Percentiles rank a stretch among this genome's conserved stretches.
Conservation (phyloP, 2,113 vertebrate genomes). For the Arvicanthis niloticus region DNA sequence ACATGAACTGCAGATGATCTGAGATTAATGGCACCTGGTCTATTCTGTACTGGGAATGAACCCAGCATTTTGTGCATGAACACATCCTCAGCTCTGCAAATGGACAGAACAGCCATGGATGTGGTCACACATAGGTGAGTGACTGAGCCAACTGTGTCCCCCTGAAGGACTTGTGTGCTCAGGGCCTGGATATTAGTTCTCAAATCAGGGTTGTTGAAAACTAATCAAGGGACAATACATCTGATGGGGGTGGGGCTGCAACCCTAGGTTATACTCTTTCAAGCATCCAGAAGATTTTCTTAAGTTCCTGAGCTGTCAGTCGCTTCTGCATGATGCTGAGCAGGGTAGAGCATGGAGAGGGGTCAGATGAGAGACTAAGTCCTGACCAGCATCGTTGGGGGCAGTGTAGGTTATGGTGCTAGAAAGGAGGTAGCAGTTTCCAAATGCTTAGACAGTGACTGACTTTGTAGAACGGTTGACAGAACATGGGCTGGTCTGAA, state of each 20-base stretch:
- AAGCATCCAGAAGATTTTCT: not conserved
- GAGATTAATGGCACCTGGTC: not conserved
- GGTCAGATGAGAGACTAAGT: not conserved
- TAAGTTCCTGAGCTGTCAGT: not conserved
- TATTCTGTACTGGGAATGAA: not conserved
- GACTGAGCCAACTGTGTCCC: not conserved
- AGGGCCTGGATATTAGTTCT: not conserved
- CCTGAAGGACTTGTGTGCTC: not conserved
- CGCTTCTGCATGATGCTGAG: not conserved
- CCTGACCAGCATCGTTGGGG: not conserved
- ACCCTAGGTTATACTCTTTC: not conserved
- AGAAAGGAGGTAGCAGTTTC: not conserved
- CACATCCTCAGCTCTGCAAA: not conserved
- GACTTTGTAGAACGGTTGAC: too few relatives aligned
- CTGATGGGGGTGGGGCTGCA: not conserved
- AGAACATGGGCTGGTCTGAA: not conserved
- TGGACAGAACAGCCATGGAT: too few relatives aligned
- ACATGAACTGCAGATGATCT: not conserved
- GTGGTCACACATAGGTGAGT: too few relatives aligned
- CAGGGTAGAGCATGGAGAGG: not conserved
- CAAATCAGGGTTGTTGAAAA: not conserved
- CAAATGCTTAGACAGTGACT: accelerated
- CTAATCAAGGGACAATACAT: not conserved
- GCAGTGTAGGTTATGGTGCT: not conserved
- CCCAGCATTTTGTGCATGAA: not conserved